A percentile compares a stretch with the other conserved stretches of the same genome.
These are phyloP conservation scores for Mythimna pallens DNA, from an alignment of 2,888 invertebrate genomes.

Conservation along the genomic window DNA sequence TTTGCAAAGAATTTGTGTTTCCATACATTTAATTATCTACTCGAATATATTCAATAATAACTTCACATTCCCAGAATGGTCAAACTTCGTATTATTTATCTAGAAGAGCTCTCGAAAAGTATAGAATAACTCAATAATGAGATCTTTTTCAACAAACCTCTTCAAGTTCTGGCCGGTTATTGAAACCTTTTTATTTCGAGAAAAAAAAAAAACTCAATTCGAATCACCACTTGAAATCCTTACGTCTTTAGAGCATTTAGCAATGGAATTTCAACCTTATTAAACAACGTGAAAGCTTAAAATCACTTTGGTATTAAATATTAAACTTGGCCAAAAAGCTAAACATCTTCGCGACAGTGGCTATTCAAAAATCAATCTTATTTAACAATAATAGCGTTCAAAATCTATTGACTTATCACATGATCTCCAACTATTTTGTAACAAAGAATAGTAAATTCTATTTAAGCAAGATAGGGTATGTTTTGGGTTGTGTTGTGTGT, in stretches of 20 bases:
- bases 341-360: slow-evolving; percentile 38
- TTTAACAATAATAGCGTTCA: background rate
- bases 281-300: background rate
- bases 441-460: slow-evolving; percentile 40
- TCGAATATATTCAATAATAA: slow-evolving; percentile 42
- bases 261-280: slow-evolving; percentile 65
- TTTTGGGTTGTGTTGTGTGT: slow-evolving; percentile 55
- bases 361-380: slow-evolving; percentile 52
- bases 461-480: slow-evolving; percentile 53
- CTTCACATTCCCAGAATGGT: slow-evolving; percentile 26
- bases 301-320: slow-evolving; percentile 6
- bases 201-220: slow-evolving; percentile 75
- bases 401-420: background rate
- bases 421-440: slow-evolving; percentile 9
- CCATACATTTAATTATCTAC: slow-evolving; percentile 50
- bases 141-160: slow-evolving; percentile 64
- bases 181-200: slow-evolving; percentile 75
- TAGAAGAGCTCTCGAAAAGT: slow-evolving; percentile 62
- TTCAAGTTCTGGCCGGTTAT: slow-evolving; percentile 76
- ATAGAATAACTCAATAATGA: slow-evolving; percentile 69
- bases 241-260: slow-evolving; percentile 57
- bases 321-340: slow-evolving; percentile 38
- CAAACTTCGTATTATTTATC: slow-evolving; percentile 47
- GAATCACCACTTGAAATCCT: slow-evolving; percentile 66
- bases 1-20: slow-evolving; percentile 18